Evolutionary conservation across 2,888 invertebrate species (phyloP), one percentile per base, ranked within the genome.

Genomic region (Acleris holmiana): DNA sequence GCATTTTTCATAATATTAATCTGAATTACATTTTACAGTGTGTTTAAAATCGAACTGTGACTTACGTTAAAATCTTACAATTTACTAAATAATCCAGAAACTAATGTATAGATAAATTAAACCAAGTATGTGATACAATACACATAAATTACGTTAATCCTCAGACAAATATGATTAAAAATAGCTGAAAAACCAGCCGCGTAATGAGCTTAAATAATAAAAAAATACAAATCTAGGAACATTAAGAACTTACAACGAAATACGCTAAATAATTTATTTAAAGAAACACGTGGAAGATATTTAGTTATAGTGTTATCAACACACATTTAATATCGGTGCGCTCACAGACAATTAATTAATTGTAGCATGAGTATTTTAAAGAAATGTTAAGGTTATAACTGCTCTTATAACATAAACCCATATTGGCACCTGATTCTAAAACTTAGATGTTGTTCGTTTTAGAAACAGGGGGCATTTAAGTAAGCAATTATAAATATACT

Each of bases 141-240:
- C 10, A 35, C 3, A 13, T 13, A 35, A 35, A 35, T 35, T 35
- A 35, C 13, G 35, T 35, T 35, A 13, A 13, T 35, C 35, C 13
- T 35, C 44, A n/a, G 17, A 17, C n/a, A 44, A 41, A 41, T n/a
- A 41, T 6, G 41, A 41, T 15, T 15, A 41, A 41, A 41, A 44
- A 44, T 44, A n/a, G 15, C 44, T 44, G 44, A 44, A 44, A 44
- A 44, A 44, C 41, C 41, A 19, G 40, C 6, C 41, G 54, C 54
- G 21, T 59, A 68, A 68, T 68, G 60, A 68, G 58, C 66, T 69
- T 66, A 61, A 77, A 79, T 80, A 75, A 74, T 80, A 71, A 68
- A 81, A 85, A 86, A 87, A 87, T 85, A 89, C 81, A 88, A 79
- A 82, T 82, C 89, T 91, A 91, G 91, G 91, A 91, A 91, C 91